Conservation (phyloP, 2,113 vertebrate genomes). For the Calypte anna region DNA sequence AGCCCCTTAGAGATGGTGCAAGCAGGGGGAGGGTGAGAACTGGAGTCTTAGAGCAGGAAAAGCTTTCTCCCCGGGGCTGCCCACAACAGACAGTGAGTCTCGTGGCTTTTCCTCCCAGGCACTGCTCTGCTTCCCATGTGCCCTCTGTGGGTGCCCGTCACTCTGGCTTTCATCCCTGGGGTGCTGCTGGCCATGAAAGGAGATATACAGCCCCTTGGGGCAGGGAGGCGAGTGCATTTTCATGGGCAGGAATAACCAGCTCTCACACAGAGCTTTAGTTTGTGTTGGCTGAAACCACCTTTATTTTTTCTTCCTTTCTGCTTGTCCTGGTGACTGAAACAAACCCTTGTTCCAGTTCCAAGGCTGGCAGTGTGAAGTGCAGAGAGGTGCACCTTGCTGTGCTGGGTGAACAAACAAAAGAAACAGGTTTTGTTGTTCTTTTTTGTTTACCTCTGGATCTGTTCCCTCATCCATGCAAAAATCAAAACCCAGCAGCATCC, state of each 20-base stretch:
- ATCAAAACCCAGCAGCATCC: not conserved
- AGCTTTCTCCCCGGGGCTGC: not conserved
- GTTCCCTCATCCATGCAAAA: not conserved
- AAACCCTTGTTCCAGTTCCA: not conserved
- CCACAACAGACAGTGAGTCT: not conserved
- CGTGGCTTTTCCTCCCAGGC: not conserved
- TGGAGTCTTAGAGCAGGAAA: not conserved
- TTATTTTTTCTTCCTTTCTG: not conserved
- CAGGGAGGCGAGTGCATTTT: not conserved
- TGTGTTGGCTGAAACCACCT: not conserved
- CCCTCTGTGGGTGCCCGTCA: not conserved
- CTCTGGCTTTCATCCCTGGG: not conserved
- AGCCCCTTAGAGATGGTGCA: not conserved
- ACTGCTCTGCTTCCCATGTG: not conserved
- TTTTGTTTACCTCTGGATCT: not conserved
- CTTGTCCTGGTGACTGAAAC: not conserved
- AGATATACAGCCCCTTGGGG: not conserved
- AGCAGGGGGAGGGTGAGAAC: not conserved
- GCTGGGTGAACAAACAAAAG: too few relatives aligned
- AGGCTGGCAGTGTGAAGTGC: not conserved
- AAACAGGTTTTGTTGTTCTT: not conserved
- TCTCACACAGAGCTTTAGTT: not conserved
- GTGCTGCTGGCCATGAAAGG: not conserved
- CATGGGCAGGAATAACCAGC: conserved; percentile 4
- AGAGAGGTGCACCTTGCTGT: not conserved